Conservation (phyloP, 1,140 invertebrate species). For the Limonius californicus region DNA sequence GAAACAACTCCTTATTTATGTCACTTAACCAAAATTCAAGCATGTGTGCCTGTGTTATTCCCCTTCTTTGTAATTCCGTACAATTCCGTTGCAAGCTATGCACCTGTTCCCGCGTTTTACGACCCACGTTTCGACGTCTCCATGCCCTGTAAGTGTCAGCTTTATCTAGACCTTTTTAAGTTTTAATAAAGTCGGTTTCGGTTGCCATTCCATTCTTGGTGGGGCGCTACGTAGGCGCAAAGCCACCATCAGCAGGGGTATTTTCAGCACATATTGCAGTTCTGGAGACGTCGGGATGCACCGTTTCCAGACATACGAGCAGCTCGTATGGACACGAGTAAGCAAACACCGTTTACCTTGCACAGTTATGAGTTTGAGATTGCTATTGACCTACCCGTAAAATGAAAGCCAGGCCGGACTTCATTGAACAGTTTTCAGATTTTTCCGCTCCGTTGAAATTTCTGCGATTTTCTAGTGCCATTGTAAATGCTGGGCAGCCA, state of each 20-base stretch:
- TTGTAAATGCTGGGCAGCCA: too few relatives aligned
- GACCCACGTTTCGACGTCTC: not conserved
- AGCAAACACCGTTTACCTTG: not conserved
- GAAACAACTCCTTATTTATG: too few relatives aligned
- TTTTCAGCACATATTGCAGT: not conserved
- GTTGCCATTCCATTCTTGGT: not conserved
- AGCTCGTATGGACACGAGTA: not conserved
- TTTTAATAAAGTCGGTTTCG: constrained; percentile 1
- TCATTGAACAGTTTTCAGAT: not conserved
- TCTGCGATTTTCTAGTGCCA: too few relatives aligned
- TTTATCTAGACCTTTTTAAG: not conserved
- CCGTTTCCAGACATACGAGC: not conserved
- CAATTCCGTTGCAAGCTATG: too few relatives aligned
- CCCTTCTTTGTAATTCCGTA: too few relatives aligned
- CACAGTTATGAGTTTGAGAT: not conserved
- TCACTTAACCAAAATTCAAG: too few relatives aligned
- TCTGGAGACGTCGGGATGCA: not conserved
- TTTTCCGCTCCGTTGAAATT: not conserved
- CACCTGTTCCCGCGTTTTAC: too few relatives aligned
- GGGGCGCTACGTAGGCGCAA: too few relatives aligned
- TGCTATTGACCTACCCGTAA: not conserved
- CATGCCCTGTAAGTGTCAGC: not conserved
- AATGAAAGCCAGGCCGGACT: not conserved
- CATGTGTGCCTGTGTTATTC: too few relatives aligned
- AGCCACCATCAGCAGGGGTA: not conserved